These are phyloP conservation scores for Toxotes lorentzi DNA, from an alignment of 2,797 vertebrate species.

Conservation along the genomic window DNA sequence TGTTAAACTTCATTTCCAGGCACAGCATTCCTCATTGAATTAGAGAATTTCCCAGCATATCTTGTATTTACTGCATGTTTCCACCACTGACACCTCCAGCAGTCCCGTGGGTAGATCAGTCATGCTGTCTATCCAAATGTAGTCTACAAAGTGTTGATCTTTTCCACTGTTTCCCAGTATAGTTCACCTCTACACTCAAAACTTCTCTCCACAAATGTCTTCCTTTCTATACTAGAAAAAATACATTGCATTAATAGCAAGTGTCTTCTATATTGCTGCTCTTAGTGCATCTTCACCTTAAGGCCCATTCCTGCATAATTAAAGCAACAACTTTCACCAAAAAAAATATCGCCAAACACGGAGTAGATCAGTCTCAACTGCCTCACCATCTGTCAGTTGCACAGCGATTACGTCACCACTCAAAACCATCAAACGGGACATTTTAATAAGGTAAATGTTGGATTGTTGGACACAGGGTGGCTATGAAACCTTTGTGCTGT, in stretches of 20 bases:
- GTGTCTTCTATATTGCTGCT: neutral
- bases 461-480: neutral
- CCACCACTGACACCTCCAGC: neutral
- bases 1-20: neutral
- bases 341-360: neutral
- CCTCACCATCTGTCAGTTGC: neutral
- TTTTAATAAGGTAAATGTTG: neutral
- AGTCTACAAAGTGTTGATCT: neutral
- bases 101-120: neutral
- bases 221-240: neutral
- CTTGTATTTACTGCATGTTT: neutral
- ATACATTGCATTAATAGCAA: neutral
- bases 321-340: neutral
- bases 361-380: neutral
- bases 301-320: neutral
- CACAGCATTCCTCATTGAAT: neutral
- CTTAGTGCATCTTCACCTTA: neutral
- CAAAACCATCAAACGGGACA: neutral
- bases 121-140: neutral
- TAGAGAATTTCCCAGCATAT: neutral
- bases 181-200: neutral
- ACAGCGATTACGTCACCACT: neutral
- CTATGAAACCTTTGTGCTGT: neutral
- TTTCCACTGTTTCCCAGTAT: neutral
- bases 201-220: neutral